Conservation (phyloP, 2,113 vertebrate genomes). For the Eudyptes chrysolophus region DNA sequence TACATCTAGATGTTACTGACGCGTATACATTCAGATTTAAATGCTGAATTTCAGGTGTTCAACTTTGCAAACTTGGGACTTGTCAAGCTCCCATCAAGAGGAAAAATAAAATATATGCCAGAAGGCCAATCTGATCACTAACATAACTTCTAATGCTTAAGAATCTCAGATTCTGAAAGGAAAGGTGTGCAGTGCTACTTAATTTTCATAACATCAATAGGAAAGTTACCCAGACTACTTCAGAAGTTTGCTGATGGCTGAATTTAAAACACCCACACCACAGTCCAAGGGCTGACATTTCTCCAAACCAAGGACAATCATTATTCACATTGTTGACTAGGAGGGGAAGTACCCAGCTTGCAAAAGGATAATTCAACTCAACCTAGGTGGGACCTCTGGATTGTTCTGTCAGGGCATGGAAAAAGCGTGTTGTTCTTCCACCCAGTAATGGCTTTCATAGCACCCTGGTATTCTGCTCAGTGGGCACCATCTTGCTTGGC, state of each 20-base stretch:
- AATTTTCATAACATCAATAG: background rate
- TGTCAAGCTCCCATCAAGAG: background rate
- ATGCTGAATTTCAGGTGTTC: background rate
- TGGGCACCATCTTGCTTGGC: background rate
- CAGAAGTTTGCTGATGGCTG: background rate
- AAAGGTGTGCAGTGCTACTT: background rate
- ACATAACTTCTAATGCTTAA: background rate
- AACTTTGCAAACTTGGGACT: background rate
- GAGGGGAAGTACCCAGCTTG: background rate
- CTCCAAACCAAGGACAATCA: background rate
- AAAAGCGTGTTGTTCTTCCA: background rate
- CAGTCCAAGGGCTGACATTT: background rate
- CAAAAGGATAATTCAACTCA: background rate
- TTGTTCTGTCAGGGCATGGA: background rate
- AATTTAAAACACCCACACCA: background rate
- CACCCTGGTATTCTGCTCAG: background rate
- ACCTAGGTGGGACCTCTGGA: background rate
- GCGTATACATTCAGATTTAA: background rate
- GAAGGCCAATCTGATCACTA: background rate
- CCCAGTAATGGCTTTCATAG: background rate
- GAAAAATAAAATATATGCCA: background rate
- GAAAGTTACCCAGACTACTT: background rate
- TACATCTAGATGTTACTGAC: fast-evolving
- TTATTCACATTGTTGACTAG: background rate
- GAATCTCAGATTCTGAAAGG: background rate